Percentiles rank a stretch among this genome's conserved stretches.
Evolutionary conservation across 2,888 invertebrate species (phyloP).

Genomic region (Sarcophaga caerulescens): DNA sequence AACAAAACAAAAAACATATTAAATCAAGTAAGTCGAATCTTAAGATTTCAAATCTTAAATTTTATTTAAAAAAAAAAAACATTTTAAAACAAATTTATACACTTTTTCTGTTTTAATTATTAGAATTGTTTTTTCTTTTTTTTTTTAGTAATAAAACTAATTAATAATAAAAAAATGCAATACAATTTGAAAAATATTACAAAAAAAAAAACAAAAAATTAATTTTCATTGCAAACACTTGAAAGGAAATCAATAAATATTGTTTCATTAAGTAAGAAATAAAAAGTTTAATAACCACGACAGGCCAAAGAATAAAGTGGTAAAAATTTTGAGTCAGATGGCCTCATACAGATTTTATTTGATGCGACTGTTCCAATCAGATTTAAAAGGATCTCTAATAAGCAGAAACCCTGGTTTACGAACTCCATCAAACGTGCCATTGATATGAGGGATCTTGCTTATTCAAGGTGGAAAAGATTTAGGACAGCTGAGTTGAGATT

Average conservation of each 20-base stretch:
- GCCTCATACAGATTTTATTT: no score
- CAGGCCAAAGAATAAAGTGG: no score
- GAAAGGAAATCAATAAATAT: slow-evolving; percentile 11
- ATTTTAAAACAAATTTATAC: slow-evolving; percentile 42
- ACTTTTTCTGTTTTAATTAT: slow-evolving; percentile 57
- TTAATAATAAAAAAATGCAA: slow-evolving; percentile 44
- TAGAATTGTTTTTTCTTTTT: background rate
- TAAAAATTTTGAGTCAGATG: no score
- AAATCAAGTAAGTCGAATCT: slow-evolving; percentile 29
- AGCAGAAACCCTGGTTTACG: no score
- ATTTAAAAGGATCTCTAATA: no score
- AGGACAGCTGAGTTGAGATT: no score
- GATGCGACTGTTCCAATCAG: no score
- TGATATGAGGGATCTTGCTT: no score
- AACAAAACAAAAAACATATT: background rate
- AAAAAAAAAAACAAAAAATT: no score
- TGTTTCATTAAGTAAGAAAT: slow-evolving; percentile 34
- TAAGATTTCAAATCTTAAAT: slow-evolving; percentile 66
- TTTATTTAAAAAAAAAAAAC: slow-evolving; percentile 49
- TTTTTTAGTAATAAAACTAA: slow-evolving; percentile 57
- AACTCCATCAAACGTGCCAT: no score
- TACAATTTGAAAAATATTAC: slow-evolving; percentile 3
- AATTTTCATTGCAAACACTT: background rate
- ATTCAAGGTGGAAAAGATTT: no score
- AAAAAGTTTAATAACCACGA: background rate